phyloP scores from a whole-genome alignment of 2,113 vertebrate species.

The Platycercus adscitus region DNA sequence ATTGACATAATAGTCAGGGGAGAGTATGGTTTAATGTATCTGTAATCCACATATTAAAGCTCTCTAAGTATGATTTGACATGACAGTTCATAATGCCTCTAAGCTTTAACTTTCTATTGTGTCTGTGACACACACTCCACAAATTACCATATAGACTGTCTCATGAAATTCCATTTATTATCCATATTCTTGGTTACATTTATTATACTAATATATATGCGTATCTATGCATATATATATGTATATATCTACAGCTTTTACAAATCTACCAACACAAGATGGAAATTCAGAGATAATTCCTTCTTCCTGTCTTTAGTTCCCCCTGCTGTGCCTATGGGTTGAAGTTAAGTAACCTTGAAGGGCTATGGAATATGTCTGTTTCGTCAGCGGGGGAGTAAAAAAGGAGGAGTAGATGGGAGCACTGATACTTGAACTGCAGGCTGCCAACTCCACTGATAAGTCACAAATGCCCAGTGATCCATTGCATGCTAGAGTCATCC shows the following conservation, averaged over 20 bases:
- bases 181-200: not conserved
- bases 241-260: not conserved
- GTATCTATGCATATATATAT: not conserved
- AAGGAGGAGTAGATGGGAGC: not conserved
- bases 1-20: slow-evolving; percentile 65
- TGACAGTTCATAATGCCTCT: slow-evolving; percentile 51
- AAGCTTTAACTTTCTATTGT: slow-evolving; percentile 64
- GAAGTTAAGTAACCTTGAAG: slow-evolving; percentile 51
- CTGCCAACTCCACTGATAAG: not conserved
- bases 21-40: slow-evolving; percentile 54
- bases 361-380: slow-evolving; percentile 4
- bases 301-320: slow-evolving; percentile 1
- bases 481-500: not conserved
- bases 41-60: slow-evolving; percentile 69
- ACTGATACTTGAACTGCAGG: slow-evolving; percentile 7
- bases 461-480: not conserved
- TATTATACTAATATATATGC: not conserved
- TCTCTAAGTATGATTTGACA: slow-evolving; percentile 63
- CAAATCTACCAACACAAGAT: not conserved
- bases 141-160: slow-evolving; percentile 43
- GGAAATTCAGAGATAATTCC: not conserved
- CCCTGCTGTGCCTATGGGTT: slow-evolving; percentile 29
- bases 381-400: not conserved
- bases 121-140: slow-evolving; percentile 29
- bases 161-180: slow-evolving; percentile 36